These are phyloP conservation scores for Drosophila bipectinata DNA, from an alignment of 1,140 invertebrate genomes.

Conservation along the genomic window DNA sequence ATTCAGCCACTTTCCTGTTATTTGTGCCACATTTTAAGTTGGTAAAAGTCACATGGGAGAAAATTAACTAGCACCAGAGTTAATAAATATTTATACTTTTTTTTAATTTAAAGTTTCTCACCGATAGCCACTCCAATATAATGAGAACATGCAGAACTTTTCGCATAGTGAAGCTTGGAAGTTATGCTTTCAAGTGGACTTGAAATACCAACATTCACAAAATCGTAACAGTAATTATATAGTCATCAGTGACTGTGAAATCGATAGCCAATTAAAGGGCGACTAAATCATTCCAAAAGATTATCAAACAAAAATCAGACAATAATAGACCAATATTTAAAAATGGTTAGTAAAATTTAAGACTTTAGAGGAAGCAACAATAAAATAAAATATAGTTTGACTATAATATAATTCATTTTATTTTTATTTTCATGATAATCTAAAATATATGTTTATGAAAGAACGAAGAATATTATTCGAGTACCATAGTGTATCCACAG, in stretches of 20 bases:
- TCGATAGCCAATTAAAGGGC: not conserved
- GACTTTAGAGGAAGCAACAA: too few species aligned
- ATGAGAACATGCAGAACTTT: not conserved
- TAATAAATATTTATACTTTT: not conserved
- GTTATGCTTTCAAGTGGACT: not conserved
- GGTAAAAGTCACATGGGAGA: not conserved
- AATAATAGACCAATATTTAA: too few species aligned
- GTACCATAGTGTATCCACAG: conserved; percentile 2
- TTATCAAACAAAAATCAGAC: too few species aligned
- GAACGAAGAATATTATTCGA: conserved; percentile 3
- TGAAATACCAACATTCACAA: too few species aligned
- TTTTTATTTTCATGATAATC: conserved; percentile 11
- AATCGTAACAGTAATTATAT: too few species aligned
- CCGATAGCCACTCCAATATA: not conserved
- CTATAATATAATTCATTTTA: too few species aligned
- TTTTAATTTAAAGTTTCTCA: not conserved
- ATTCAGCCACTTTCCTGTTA: not conserved
- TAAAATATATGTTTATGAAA: conserved; percentile 16
- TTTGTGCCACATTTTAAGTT: not conserved
- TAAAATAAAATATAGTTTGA: too few species aligned
- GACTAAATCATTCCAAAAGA: too few species aligned
- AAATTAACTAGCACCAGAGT: not conserved
- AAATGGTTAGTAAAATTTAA: too few species aligned
- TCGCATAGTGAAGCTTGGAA: not conserved
- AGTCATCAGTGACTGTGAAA: not conserved